Percentiles rank a stretch among this genome's conserved stretches.
Evolutionary conservation across 1,140 invertebrate genomes (phyloP).

Genomic region (Thaumetopoea pityocampa): DNA sequence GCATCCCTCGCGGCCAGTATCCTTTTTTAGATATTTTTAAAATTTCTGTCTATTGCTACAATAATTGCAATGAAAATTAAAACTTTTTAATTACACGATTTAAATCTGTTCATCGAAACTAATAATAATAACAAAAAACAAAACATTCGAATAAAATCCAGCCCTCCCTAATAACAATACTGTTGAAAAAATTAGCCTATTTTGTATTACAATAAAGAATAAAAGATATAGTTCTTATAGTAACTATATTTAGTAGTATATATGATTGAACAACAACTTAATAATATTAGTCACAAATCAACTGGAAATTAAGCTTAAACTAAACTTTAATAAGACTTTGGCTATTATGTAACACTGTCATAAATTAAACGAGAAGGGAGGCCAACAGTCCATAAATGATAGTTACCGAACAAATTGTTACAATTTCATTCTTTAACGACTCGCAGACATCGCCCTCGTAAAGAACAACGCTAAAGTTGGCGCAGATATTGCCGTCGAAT

Average conservation of each 20-base stretch:
- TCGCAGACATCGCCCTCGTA: conserved; percentile 90
- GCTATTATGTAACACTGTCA: conserved; percentile 29
- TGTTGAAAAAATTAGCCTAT: too few species aligned
- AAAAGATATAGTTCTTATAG: too few species aligned
- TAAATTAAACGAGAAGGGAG: conserved; percentile 40
- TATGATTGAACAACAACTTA: too few species aligned
- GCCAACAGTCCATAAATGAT: conserved; percentile 39
- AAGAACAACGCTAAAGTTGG: conserved; percentile 94
- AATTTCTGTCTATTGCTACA: too few species aligned
- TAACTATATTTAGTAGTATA: too few species aligned
- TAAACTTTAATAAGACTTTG: conserved; percentile 32
- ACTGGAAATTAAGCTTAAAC: too few species aligned
- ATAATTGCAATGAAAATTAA: too few species aligned
- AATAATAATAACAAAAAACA: not conserved
- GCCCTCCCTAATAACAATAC: too few species aligned
- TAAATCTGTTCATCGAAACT: too few species aligned
- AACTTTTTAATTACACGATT: not conserved
- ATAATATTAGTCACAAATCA: too few species aligned
- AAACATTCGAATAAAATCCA: too few species aligned
- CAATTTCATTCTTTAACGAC: conserved; percentile 56
- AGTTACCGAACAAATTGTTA: conserved; percentile 46
- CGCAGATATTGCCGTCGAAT: conserved; percentile 86
- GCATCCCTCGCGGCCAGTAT: conserved; percentile 89
- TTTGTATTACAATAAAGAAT: too few species aligned
- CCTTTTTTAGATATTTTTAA: conserved; percentile 60